phyloP scores from a whole-genome alignment of 2,888 invertebrate species.

The Hirtodrosophila trivittata region DNA sequence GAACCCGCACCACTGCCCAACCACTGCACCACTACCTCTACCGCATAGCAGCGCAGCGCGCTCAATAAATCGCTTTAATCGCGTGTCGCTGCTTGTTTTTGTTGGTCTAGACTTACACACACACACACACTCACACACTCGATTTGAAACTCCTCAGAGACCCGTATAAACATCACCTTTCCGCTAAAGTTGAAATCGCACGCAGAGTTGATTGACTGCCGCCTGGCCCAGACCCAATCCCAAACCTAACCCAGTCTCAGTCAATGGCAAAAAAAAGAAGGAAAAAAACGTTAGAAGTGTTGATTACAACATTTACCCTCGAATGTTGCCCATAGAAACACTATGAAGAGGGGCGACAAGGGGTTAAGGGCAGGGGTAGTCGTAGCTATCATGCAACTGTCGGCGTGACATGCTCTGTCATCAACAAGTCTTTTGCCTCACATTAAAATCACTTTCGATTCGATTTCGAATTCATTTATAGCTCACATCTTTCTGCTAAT shows the following conservation, averaged over 20 bases:
- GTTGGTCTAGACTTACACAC: constrained; percentile 13
- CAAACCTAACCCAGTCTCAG: constrained; percentile 2
- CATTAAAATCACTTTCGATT: too few species aligned
- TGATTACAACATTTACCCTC: constrained; percentile 27
- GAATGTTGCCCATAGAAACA: too few species aligned
- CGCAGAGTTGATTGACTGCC: constrained; percentile 33
- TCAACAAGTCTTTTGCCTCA: too few species aligned
- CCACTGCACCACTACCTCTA: too few species aligned
- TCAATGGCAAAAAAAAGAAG: neutral
- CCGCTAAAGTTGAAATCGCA: neutral
- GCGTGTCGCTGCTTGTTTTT: constrained; percentile 11
- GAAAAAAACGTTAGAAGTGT: constrained; percentile 16
- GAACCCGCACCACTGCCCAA: constrained; percentile 17
- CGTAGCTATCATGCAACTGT: neutral
- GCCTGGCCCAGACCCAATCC: neutral
- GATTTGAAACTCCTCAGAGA: too few species aligned
- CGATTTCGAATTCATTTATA: too few species aligned
- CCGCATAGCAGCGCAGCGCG: neutral
- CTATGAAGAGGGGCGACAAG: too few species aligned
- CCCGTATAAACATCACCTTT: too few species aligned
- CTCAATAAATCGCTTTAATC: constrained; percentile 8
- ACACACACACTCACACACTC: neutral
- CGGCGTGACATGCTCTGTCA: neutral
- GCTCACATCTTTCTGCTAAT: too few species aligned
- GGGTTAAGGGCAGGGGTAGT: too few species aligned